Base-by-base conservation (phyloP, 2,797 vertebrate genomes). In the Scolopax bukidnonensis region DNA sequence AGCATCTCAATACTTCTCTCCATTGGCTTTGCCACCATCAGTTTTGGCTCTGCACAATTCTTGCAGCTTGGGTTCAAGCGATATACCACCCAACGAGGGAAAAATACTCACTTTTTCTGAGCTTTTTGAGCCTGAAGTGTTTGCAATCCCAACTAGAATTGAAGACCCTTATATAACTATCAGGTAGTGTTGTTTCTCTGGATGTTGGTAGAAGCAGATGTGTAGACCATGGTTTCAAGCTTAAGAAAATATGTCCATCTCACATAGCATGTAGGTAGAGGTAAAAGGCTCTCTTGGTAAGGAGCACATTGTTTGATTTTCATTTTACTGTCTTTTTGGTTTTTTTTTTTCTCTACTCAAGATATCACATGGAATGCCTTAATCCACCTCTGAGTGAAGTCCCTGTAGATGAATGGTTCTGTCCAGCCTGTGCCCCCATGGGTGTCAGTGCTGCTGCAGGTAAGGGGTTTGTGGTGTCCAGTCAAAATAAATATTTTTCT, bases 311-410 rank as follows among this genome's bases (percentile, higher is more conserved):
- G 36, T 65, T 60, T 88, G 17, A 30, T 84, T 50, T 45, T 33
- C 51, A 74, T 40, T 11, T 71, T 21, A 12, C 8, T 86, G 17
- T 17, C 16, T 41, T 41, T 4, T 70, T 36, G 36, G 24, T 6
- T 47, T 45, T 20, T 4, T 63, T 38, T 53, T 23, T 5, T 3
- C 4, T 4, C 75, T 18, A 12, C 68, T 45, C 5, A 53, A 99
- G 99, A 86, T 99, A 99, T 97, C 99, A 99, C 97, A 99, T 99
- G 99, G 99, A 99, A 91, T 99, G 99, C 96, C 98, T 99, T 90
- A 99, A 98, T 4, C 99, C 99, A n/a, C 98, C 99, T 7, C 98
- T 99, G 78, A 98, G 98, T 89, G 98, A 99, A 87, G 98, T 99
- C 71, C 99, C 99, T 45, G 99, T 99, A 16, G 98, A 99, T 67